Base-by-base conservation (phyloP, 35 echinoderm and acorn worm species). In the Amphiura filiformis region DNA sequence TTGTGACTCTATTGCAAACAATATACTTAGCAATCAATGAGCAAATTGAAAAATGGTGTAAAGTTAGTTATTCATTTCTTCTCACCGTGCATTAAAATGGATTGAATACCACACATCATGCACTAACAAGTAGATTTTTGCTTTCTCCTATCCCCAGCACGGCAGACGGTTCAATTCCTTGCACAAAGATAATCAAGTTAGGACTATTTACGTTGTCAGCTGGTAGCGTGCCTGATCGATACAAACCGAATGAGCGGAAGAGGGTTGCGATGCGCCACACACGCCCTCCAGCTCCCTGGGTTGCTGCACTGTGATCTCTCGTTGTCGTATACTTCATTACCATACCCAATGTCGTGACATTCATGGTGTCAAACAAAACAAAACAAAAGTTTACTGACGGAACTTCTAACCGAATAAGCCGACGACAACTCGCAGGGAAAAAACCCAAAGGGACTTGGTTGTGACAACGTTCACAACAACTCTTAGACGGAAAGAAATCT, bases 161-260 rank as follows among this genome's bases (percentile, higher is more conserved):
- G 17, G 49, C 83, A 64, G 47, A 85, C 83, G 44, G 83, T 85
- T 85, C 56, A 85, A 85, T 85, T 85, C 35, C 37, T 85, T 12
- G 56, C 83, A 56, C 83, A 64, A 35, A 61, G 35, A 65, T 85
- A 85, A 85, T 85, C 64, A 56, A 85, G 83, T 85, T 85, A 85
- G 83, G 49, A 85, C 64, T 85, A 85, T 85, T 85, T 85, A 85
- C 83, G 83, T 61, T 85, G 32, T 56, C 83, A 85, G 56, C 83
- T 36, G 31, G 35, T 61, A 37, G 37, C 32, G 35, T 56, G 11
- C 82, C n/a, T 37, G 83, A 85, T 85, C 83, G 56, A 85, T 85
- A 85, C 83, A 85, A 85, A 85, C 83, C 83, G 49, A 61, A 61
- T 85, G 61, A 70, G 61, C 15, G 61, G 17, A 70, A 70, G 28